phyloP scores from a whole-genome alignment of 2,888 invertebrate genomes.

The Himalopsyche anomala region DNA sequence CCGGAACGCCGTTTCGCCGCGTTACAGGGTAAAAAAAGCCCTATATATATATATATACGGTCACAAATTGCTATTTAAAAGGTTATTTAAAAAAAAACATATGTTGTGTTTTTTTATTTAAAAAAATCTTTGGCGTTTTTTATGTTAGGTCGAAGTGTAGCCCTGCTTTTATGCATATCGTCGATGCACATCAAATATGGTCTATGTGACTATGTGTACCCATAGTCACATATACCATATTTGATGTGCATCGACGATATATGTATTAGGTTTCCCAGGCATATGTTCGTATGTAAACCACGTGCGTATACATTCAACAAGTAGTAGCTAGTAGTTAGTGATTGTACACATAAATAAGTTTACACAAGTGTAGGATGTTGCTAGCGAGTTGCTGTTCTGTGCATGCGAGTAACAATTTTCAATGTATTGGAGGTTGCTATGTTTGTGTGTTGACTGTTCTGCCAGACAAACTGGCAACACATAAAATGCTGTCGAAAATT shows the following conservation, averaged over 20 bases:
- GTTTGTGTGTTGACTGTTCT: constrained; percentile 1
- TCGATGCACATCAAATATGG: no score
- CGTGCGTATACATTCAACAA: constrained; percentile 6
- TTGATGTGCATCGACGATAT: no score
- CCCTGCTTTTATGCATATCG: constrained; percentile 6
- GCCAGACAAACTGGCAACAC: constrained; percentile 23
- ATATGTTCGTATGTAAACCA: constrained; percentile 12
- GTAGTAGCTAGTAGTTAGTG: neutral
- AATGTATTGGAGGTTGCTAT: neutral
- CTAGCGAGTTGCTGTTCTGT: neutral
- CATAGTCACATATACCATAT: no score
- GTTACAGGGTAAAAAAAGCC: no score
- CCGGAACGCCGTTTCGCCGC: no score
- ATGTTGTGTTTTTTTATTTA: no score
- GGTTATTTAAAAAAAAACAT: no score
- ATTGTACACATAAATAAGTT: constrained; percentile 4
- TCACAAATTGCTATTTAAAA: no score
- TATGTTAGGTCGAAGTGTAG: neutral
- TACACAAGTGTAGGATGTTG: neutral
- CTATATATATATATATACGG: no score
- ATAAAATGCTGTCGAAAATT: no score
- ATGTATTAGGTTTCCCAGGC: constrained; percentile 29
- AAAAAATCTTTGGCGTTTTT: no score
- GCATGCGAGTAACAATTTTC: neutral
- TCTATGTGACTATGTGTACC: no score